Evolutionary conservation across 2,888 invertebrate genomes (phyloP).

Genomic region (Torymus texanus): DNA sequence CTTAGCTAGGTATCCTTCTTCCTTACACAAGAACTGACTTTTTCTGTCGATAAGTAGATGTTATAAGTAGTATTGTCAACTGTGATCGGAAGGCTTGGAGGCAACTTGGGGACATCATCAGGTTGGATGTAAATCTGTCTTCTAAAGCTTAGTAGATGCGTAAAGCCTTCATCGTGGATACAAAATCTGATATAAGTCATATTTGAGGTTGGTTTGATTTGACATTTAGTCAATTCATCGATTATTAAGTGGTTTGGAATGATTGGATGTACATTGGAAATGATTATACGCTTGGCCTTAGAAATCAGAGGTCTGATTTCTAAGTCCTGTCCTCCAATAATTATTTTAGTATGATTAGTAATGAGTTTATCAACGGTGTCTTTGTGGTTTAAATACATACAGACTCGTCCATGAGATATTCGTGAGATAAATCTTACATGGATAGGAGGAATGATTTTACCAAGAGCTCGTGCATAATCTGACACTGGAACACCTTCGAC

Average conservation of each 20-base stretch:
- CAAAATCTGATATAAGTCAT: too few relatives aligned
- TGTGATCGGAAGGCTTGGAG: slow-evolving; percentile 43
- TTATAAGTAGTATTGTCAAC: slow-evolving; percentile 54
- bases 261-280: too few relatives aligned
- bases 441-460: neutral
- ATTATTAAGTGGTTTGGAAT: too few relatives aligned
- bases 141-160: slow-evolving; percentile 54
- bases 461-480: neutral
- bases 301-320: too few relatives aligned
- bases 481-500: neutral
- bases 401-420: neutral
- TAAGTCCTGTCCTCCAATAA: too few relatives aligned
- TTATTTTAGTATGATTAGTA: too few relatives aligned
- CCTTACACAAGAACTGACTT: slow-evolving; percentile 38
- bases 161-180: neutral
- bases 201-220: too few relatives aligned
- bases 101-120: slow-evolving; percentile 54
- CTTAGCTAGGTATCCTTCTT: slow-evolving; percentile 44
- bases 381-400: slow-evolving; percentile 12
- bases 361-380: neutral
- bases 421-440: neutral
- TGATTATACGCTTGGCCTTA: too few relatives aligned
- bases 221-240: too few relatives aligned
- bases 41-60: slow-evolving; percentile 54
- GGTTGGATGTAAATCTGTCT: slow-evolving; percentile 54